A percentile compares a stretch with the other conserved stretches of the same genome.
Evolutionary conservation across 1,140 invertebrate species (phyloP).

Genomic region (Penaeus japonicus): DNA sequence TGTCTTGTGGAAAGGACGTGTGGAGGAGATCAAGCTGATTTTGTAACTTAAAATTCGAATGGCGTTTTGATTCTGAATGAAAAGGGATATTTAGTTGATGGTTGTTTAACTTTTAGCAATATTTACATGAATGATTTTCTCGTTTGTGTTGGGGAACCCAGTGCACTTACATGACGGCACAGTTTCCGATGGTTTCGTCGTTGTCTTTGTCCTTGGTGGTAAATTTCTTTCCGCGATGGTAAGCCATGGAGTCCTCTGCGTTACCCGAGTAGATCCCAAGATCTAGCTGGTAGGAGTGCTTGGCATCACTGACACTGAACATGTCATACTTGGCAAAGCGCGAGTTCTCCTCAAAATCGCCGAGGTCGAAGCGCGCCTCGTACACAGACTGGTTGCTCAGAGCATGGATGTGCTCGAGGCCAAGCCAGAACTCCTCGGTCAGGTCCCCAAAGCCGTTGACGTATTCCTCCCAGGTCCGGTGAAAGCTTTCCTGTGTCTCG

Average conservation of each 20-base stretch:
- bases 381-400: not conserved
- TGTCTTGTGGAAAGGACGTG: too few relatives aligned
- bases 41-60: too few relatives aligned
- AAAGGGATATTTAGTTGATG: too few relatives aligned
- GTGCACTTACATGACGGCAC: conserved; percentile 32
- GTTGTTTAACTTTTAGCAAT: too few relatives aligned
- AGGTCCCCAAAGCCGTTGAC: conserved; percentile 53
- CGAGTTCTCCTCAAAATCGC: not conserved
- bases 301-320: not conserved
- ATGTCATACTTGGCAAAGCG: not conserved
- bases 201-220: conserved; percentile 59
- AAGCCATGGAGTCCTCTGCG: not conserved
- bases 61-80: too few relatives aligned
- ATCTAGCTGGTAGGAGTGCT: not conserved
- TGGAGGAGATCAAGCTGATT: too few relatives aligned
- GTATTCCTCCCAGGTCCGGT: conserved; percentile 66
- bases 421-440: conserved; percentile 25
- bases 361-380: not conserved
- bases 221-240: conserved; percentile 32
- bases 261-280: not conserved
- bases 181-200: conserved; percentile 41
- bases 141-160: too few relatives aligned
- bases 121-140: too few relatives aligned
- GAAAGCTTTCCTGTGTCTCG: conserved; percentile 60
- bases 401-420: not conserved